Evolutionary conservation across 2,888 invertebrate genomes (phyloP).

Genomic region (Agrypnus murinus): DNA sequence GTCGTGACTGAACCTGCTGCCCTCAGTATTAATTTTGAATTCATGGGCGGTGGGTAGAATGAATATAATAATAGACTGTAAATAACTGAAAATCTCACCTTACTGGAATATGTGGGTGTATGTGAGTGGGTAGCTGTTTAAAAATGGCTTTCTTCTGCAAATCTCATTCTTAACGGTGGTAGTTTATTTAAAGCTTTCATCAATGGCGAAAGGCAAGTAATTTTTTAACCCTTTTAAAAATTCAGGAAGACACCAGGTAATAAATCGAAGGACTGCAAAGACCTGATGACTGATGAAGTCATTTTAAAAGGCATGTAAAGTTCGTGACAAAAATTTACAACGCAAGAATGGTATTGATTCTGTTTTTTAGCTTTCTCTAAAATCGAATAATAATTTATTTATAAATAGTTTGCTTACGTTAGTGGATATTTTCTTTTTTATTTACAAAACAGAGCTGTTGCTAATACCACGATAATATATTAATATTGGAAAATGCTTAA

Average conservation of each 20-base stretch:
- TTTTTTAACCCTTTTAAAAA: slow-evolving; percentile 17
- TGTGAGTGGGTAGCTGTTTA: too few relatives aligned
- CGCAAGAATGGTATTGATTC: slow-evolving; percentile 21
- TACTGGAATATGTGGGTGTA: too few relatives aligned
- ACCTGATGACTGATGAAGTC: slow-evolving; percentile 15
- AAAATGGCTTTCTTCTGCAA: too few relatives aligned
- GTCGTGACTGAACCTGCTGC: slow-evolving; percentile 26
- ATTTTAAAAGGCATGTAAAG: background rate
- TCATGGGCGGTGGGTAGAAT: background rate
- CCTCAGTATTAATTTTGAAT: slow-evolving; percentile 34
- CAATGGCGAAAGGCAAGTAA: slow-evolving; percentile 29
- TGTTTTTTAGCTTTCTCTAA: background rate
- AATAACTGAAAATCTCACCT: background rate
- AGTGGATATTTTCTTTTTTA: too few relatives aligned
- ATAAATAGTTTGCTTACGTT: background rate
- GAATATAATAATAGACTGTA: slow-evolving; percentile 7
- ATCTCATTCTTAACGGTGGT: too few relatives aligned
- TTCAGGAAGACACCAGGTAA: background rate
- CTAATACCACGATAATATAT: too few relatives aligned
- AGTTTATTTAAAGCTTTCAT: too few relatives aligned
- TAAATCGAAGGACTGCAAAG: background rate
- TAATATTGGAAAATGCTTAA: too few relatives aligned
- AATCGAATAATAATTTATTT: slow-evolving; percentile 22
- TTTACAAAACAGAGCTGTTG: too few relatives aligned
- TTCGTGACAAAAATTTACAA: slow-evolving; percentile 7